Conservation (phyloP, 2,888 invertebrate genomes). For the Chloroclysta siterata region DNA sequence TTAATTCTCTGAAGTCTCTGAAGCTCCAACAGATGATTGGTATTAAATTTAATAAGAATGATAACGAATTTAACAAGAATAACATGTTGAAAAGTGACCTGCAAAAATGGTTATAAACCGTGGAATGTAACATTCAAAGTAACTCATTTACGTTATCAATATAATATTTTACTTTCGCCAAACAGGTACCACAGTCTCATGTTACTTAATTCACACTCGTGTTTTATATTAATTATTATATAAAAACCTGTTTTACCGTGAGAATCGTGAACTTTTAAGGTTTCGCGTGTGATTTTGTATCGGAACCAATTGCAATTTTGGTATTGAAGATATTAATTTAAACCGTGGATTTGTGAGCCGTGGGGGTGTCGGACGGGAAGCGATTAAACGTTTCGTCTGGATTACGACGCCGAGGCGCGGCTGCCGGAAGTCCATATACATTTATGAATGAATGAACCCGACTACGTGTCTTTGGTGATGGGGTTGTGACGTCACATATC, state of each 20-base stretch:
- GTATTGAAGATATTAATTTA: conserved; percentile 20
- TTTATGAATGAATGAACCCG: conserved; percentile 64
- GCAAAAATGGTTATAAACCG: neutral
- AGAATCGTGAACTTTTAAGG: conserved; percentile 29
- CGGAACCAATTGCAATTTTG: conserved; percentile 24
- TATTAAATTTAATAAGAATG: neutral
- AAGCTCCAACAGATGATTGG: neutral
- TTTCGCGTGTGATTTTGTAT: conserved; percentile 31
- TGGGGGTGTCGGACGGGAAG: conserved; percentile 39
- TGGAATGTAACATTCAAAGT: neutral
- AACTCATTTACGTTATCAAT: conserved; percentile 10
- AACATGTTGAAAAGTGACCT: neutral
- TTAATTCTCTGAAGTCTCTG: too few relatives aligned
- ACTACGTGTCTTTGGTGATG: conserved; percentile 59
- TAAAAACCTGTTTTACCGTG: conserved; percentile 36
- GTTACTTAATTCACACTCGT: conserved; percentile 33
- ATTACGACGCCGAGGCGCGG: conserved; percentile 55
- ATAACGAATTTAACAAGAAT: too few relatives aligned
- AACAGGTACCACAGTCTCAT: conserved; percentile 25
- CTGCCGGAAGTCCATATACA: conserved; percentile 74
- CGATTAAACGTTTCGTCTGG: conserved; percentile 49
- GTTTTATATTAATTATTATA: conserved; percentile 31
- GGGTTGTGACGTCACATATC: conserved; percentile 60
- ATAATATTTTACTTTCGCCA: conserved; percentile 31
- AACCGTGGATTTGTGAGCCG: conserved; percentile 20